Percentiles rank a stretch among this genome's conserved stretches.
Evolutionary conservation across 2,797 vertebrate species (phyloP).

Genomic region (Tympanoctomys barrerae): DNA sequence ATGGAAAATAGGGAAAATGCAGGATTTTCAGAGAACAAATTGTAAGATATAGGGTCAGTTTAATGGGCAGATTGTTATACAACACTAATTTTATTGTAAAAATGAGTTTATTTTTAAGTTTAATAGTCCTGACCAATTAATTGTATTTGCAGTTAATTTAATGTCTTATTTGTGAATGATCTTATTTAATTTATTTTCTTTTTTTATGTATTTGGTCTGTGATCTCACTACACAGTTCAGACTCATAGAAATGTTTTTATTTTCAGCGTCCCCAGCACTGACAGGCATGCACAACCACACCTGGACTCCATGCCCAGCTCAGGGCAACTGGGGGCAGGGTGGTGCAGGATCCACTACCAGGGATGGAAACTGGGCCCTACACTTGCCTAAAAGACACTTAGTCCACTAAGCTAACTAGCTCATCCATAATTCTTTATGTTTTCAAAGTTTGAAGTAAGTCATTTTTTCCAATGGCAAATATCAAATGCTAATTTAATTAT

Average conservation of each 20-base stretch:
- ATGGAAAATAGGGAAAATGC: neutral
- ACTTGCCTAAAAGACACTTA: too few relatives aligned
- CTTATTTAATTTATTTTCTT: neutral
- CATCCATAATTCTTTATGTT: neutral
- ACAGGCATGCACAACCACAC: too few relatives aligned
- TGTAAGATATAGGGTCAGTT: neutral
- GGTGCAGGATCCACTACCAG: too few relatives aligned
- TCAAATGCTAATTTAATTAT: neutral
- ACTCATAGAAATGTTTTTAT: too few relatives aligned
- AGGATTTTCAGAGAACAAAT: neutral
- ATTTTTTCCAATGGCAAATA: slow-evolving; percentile 37
- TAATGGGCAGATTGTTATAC: neutral
- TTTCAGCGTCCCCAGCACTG: too few relatives aligned
- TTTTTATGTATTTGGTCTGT: too few relatives aligned
- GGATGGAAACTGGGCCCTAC: too few relatives aligned
- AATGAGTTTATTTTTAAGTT: neutral
- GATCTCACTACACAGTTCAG: too few relatives aligned
- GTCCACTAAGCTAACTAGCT: too few relatives aligned
- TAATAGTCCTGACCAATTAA: neutral
- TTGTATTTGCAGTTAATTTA: neutral
- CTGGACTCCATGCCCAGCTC: too few relatives aligned
- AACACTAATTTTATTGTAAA: neutral
- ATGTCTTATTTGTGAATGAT: neutral
- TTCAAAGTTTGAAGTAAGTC: neutral
- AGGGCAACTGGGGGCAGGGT: too few relatives aligned